These are phyloP conservation scores for Criorhina ranunculi DNA, from an alignment of 2,888 invertebrate genomes.

Conservation along the genomic window DNA sequence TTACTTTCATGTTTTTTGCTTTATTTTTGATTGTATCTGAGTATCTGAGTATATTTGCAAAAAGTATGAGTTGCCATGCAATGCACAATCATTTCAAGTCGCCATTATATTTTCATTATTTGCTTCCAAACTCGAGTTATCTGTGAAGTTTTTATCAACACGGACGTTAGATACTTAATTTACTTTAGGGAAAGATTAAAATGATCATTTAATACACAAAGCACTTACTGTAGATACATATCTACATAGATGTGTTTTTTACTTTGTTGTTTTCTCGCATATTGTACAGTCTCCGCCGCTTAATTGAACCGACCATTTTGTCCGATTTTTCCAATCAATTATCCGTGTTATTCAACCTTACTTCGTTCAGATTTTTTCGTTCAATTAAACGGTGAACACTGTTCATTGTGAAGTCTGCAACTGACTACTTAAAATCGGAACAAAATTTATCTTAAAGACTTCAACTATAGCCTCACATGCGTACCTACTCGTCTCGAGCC, in stretches of 20 bases:
- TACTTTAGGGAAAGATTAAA: constrained; percentile 2
- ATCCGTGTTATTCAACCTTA: too few species aligned
- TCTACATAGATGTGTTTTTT: background rate
- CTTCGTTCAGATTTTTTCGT: too few species aligned
- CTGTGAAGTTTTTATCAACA: constrained; percentile 24
- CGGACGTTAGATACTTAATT: background rate
- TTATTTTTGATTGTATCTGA: background rate
- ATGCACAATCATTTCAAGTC: background rate
- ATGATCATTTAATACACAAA: constrained; percentile 26
- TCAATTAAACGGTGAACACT: too few species aligned
- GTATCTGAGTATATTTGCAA: background rate
- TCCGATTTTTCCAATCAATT: too few species aligned
- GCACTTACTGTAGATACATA: background rate
- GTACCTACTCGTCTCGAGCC: too few species aligned
- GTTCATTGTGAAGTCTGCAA: too few species aligned
- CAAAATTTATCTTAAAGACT: too few species aligned
- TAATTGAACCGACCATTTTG: too few species aligned
- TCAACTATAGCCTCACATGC: too few species aligned
- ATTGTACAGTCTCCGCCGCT: too few species aligned
- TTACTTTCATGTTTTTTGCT: constrained; percentile 4
- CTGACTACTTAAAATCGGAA: too few species aligned
- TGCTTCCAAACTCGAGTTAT: background rate
- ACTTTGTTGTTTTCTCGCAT: constrained; percentile 15
- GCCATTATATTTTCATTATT: background rate
- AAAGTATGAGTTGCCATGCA: constrained; percentile 5